phyloP scores from a whole-genome alignment of 2,797 vertebrate species.

The Gymnoscopelus braueri region DNA sequence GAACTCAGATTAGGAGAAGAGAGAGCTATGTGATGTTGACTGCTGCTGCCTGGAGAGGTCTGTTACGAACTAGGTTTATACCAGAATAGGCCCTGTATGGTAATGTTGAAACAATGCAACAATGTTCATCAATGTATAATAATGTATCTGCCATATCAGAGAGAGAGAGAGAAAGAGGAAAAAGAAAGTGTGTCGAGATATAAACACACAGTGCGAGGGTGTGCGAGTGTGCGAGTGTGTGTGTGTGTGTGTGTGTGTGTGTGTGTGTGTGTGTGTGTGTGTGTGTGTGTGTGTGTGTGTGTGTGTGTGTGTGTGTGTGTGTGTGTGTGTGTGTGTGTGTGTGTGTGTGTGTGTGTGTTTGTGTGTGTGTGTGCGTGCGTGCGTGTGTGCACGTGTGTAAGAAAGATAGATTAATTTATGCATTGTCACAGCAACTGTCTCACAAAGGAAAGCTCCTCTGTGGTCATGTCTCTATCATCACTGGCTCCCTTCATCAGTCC shows the following conservation, averaged over 20 bases:
- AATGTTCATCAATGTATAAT: neutral
- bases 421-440: constrained; percentile 52
- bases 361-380: constrained; percentile 14
- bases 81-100: constrained; percentile 9
- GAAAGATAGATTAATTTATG: constrained; percentile 53
- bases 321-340: neutral
- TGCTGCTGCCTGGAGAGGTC: constrained; percentile 4
- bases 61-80: constrained; percentile 28
- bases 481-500: constrained; percentile 44
- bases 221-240: too few relatives aligned
- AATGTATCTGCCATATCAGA: neutral
- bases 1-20: constrained; percentile 36
- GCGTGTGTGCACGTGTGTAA: neutral
- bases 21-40: constrained; percentile 24
- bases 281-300: constrained; percentile 3
- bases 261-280: constrained; percentile 14
- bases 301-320: neutral
- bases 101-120: neutral
- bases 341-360: neutral
- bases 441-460: constrained; percentile 44
- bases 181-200: neutral
- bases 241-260: neutral
- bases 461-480: constrained; percentile 41
- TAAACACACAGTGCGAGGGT: neutral
- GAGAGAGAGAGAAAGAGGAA: neutral